Percentiles rank a stretch among this genome's conserved stretches.
phyloP scores from a whole-genome alignment of 2,888 invertebrate genomes.

The Peribatodes rhomboidaria region DNA sequence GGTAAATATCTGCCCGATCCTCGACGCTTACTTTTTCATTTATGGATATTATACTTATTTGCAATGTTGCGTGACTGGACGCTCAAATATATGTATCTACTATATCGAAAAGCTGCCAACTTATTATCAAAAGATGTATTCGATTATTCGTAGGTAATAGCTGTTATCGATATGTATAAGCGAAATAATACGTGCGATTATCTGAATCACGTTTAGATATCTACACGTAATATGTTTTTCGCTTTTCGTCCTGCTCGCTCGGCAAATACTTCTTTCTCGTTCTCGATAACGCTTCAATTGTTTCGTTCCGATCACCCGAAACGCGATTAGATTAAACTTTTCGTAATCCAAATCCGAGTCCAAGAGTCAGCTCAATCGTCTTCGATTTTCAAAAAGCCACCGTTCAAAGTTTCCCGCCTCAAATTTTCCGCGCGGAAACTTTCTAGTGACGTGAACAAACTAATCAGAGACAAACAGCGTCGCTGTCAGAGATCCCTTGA shows the following conservation, averaged over 20 bases:
- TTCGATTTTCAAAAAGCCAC: slow-evolving; percentile 14
- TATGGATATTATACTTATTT: slow-evolving; percentile 30
- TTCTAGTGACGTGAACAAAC: slow-evolving; percentile 58
- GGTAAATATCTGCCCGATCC: slow-evolving; percentile 58
- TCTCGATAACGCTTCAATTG: slow-evolving; percentile 14
- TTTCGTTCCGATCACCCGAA: slow-evolving; percentile 14
- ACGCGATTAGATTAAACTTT: slow-evolving; percentile 11
- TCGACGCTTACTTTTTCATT: slow-evolving; percentile 23
- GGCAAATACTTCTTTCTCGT: slow-evolving; percentile 12
- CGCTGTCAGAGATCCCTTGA: slow-evolving; percentile 49
- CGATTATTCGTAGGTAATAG: slow-evolving; percentile 35
- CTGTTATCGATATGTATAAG: slow-evolving; percentile 26
- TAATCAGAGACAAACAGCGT: slow-evolving; percentile 43
- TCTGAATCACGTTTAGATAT: slow-evolving; percentile 31
- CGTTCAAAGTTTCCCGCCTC: slow-evolving; percentile 30
- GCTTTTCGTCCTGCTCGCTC: slow-evolving; percentile 26
- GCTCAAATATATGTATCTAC: slow-evolving; percentile 34
- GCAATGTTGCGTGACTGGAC: slow-evolving; percentile 41
- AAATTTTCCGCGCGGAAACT: slow-evolving; percentile 51
- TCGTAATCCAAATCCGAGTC: too few species aligned
- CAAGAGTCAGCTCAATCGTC: slow-evolving; percentile 17
- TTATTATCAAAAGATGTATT: slow-evolving; percentile 36
- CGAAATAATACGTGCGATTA: slow-evolving; percentile 30
- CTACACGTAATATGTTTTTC: slow-evolving; percentile 2
- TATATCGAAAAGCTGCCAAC: slow-evolving; percentile 28